A percentile compares a stretch with the other conserved stretches of the same genome.
These are phyloP conservation scores for Anarsia innoxiella DNA, from an alignment of 2,888 invertebrate species.

Conservation along the genomic window DNA sequence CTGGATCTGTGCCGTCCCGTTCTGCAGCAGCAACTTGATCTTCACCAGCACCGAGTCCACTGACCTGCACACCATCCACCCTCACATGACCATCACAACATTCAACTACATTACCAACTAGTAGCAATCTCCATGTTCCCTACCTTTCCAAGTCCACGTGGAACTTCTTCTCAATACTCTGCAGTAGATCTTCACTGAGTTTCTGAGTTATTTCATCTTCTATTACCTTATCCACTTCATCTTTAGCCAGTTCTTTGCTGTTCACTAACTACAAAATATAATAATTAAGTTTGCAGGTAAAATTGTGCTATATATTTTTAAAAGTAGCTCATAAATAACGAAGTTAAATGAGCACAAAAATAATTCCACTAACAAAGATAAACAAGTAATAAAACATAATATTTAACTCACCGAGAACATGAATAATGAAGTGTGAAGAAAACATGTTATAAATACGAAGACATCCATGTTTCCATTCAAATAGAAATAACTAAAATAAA, in stretches of 20 bases:
- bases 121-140: slow-evolving; percentile 4
- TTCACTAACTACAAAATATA: not conserved
- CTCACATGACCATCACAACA: not conserved
- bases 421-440: no score
- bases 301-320: no score
- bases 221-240: slow-evolving; percentile 55
- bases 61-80: slow-evolving; percentile 30
- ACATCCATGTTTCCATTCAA: no score
- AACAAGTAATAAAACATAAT: no score
- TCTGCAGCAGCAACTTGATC: slow-evolving; percentile 54
- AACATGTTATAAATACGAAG: no score
- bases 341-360: no score
- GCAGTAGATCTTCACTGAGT: slow-evolving; percentile 50
- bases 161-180: slow-evolving; percentile 63
- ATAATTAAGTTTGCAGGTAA: no score
- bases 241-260: slow-evolving; percentile 34
- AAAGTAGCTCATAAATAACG: no score
- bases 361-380: no score
- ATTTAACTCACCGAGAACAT: no score
- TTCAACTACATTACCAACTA: not conserved
- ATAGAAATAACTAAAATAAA: no score
- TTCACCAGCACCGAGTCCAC: slow-evolving; percentile 57
- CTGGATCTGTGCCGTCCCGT: slow-evolving; percentile 57
- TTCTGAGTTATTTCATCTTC: slow-evolving; percentile 62
- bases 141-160: slow-evolving; percentile 61